Evolutionary conservation across 2,888 invertebrate species (phyloP), one percentile per base, ranked within the genome.

Genomic region (Leptinotarsa juncta): DNA sequence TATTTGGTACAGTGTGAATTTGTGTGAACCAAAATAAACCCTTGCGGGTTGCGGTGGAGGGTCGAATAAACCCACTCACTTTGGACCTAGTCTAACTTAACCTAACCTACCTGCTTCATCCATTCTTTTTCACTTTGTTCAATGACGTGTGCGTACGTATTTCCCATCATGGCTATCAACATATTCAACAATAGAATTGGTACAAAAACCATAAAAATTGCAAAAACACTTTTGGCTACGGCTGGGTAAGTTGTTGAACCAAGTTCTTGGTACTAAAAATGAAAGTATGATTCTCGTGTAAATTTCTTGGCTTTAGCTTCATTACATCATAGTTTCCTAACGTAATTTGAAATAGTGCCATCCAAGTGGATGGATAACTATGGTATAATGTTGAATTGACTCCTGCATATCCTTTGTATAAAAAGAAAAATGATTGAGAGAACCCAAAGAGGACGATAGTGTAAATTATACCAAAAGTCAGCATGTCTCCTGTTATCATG

Each of bases 151-250:
- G 97, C 97, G 87, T 99, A 99, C 0, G 99, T 99, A 88, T 99
- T 99, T 51, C 99, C 99, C 99, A 99, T 99, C 99, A 99, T 99
- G 79, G 99, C 99, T 80, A 99, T 99, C 88, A 99, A 91, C 94
- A 95, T 99, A 92, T 99, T 99, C 16, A 99, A 91, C 83, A 99
- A 89, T 67, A 99, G 89, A 84, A 99, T 98, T 1, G 99, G 99
- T 77, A 99, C 97, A 82, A 99, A 94, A 73, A 99, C 96, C 97
- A 99, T 98, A 87, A 99, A 99, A 75, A 98, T 91, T 0, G 97
- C 95, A 87, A 99, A 99, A n/a, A 99, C 96, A 0, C 96, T 93
- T 90, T 99, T 98, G 32, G 97, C 95, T 77, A 99, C 89, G 80
- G 94, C 94, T 10, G 97, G 96, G 87, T 98, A 98, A 2, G 96